Evolutionary conservation across 2,888 invertebrate genomes (phyloP).

Genomic region (Pyrochroa serraticornis): DNA sequence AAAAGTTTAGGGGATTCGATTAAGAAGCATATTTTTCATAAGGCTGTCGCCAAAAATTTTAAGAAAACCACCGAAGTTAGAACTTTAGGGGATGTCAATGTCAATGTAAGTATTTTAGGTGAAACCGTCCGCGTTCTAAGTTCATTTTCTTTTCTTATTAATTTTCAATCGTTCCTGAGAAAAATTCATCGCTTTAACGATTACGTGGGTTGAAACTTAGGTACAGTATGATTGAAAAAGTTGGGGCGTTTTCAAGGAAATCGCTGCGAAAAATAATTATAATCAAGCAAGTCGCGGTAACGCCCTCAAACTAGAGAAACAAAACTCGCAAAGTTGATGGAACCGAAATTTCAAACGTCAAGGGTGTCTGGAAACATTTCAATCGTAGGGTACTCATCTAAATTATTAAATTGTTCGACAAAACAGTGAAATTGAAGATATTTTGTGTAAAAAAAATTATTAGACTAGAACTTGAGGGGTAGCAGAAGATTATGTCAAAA

Average conservation of each 20-base stretch:
- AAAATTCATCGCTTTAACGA: background rate
- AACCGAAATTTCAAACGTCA: too few species aligned
- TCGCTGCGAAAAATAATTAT: background rate
- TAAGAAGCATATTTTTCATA: constrained; percentile 84
- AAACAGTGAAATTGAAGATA: constrained; percentile 14
- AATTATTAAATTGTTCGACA: too few species aligned
- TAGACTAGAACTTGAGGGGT: too few species aligned
- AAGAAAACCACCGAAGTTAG: constrained; percentile 47
- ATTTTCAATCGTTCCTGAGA: background rate
- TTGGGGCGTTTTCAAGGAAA: background rate
- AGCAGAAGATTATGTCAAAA: too few species aligned
- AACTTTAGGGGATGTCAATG: constrained; percentile 54
- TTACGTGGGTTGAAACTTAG: background rate
- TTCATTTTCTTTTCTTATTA: constrained; percentile 1
- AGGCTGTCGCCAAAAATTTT: constrained; percentile 51
- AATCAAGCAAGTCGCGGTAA: too few species aligned
- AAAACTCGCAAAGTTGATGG: too few species aligned
- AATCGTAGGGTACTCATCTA: too few species aligned
- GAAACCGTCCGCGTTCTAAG: too few species aligned
- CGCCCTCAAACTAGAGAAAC: too few species aligned
- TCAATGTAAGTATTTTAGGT: constrained; percentile 52
- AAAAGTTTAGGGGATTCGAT: constrained; percentile 83
- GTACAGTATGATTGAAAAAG: too few species aligned
- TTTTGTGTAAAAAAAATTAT: too few species aligned
- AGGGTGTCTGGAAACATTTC: too few species aligned